Evolutionary conservation across 2,113 vertebrate genomes (phyloP), one percentile per base, ranked within the genome.

Genomic region (Aleadryas rufinucha): DNA sequence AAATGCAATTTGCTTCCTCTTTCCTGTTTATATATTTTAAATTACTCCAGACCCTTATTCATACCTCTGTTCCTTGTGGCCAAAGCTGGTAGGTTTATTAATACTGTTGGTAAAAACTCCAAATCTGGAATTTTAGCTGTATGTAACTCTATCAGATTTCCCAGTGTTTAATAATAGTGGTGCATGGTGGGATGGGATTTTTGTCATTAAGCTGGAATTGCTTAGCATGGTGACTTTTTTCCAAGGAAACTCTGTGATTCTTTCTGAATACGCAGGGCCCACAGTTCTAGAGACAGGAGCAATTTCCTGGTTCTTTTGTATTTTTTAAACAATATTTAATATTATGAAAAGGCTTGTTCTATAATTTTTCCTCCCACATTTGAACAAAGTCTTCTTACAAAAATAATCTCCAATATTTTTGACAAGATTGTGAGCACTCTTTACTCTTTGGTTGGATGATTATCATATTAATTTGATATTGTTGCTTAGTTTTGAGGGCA

Each of bases 1-100:
- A 74, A 80, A 64, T 63, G 56, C 33, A 66, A 60, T 94, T 94
- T 44, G 60, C 60, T 93, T 96, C 85, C 71, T 81, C 47, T 96
- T 93, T 95, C 78, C 53, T 82, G 13, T 87, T 80, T 59, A 69
- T 92, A 8, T 84, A 57, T 86, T 88, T 74, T 66, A 86, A 92
- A 69, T 91, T 1, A 71, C 54, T 95, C 59, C 50, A 77, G 64
- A 69, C 26, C 7, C 44, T 68, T 39, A 52, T 47, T 84, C 33
- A 26, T 93, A 49, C 41, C 2, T 71, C 8, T 41, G 47, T 94
- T 81, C 79, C 50, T 39, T 95, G 78, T 89, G 72, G 52, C 45
- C 56, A 57, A 54, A 86, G 41, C 33, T 61, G 15, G 61, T 50
- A 61, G 9, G 3, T 80, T 72, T 80, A 60, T 66, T 89, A 2